These are phyloP conservation scores for Pelodytes ibericus DNA, from an alignment of 2,797 vertebrate genomes.

Conservation along the genomic window DNA sequence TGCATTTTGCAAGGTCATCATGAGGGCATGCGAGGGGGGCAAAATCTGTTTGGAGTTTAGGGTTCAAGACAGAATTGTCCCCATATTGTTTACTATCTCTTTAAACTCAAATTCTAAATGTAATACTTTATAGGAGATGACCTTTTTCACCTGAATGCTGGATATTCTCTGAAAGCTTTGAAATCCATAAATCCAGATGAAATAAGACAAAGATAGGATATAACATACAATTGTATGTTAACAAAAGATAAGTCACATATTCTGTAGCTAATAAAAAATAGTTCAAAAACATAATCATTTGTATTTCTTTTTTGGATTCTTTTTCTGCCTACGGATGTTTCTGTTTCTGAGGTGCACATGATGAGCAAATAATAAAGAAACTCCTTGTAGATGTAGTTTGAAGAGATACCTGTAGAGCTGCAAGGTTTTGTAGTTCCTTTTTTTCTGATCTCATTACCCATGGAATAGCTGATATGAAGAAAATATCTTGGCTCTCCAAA, in stretches of 20 bases:
- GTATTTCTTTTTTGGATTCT: not conserved
- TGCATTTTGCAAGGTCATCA: too few species aligned
- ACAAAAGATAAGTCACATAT: not conserved
- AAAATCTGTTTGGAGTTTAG: too few species aligned
- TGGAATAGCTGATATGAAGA: conserved; percentile 46
- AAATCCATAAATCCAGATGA: too few species aligned
- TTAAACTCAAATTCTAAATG: too few species aligned
- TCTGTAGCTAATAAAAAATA: not conserved
- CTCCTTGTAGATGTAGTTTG: conserved; percentile 45
- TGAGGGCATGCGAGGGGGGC: too few species aligned
- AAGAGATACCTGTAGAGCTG: conserved; percentile 47
- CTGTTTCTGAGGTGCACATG: conserved; percentile 38
- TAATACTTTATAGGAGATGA: too few species aligned
- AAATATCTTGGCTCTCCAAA: conserved; percentile 35
- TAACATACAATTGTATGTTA: not conserved
- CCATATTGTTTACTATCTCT: too few species aligned
- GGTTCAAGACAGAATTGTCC: too few species aligned
- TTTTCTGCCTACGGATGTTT: conserved; percentile 39
- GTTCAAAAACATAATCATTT: not conserved
- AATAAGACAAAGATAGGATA: not conserved
- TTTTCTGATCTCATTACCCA: conserved; percentile 51
- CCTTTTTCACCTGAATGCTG: too few species aligned
- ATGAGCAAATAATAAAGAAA: conserved; percentile 44
- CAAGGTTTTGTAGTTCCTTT: conserved; percentile 35
- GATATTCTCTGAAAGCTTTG: too few species aligned